phyloP scores from a whole-genome alignment of 2,113 vertebrate genomes.

The Globicephala melas region DNA sequence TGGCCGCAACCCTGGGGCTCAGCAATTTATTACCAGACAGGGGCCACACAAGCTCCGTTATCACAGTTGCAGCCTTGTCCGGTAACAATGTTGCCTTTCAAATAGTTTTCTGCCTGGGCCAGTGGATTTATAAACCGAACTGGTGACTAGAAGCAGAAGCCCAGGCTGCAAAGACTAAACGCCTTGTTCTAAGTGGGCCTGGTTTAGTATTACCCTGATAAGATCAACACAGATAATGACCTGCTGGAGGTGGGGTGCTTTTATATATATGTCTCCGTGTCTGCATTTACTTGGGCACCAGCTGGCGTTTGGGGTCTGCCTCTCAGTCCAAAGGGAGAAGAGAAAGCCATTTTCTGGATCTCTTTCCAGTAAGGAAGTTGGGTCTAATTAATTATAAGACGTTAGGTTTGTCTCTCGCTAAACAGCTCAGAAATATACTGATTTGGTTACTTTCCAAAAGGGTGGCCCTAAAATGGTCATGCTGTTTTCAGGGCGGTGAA shows the following conservation, averaged over 20 bases:
- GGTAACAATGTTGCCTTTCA: constrained; percentile 78
- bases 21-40: constrained; percentile 26
- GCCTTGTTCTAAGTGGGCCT: constrained; percentile 56
- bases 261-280: not conserved
- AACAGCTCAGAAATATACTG: not conserved
- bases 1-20: not conserved
- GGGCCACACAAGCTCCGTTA: not conserved
- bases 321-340: constrained; percentile 21
- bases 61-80: constrained; percentile 52
- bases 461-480: not conserved
- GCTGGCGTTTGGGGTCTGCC: not conserved
- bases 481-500: accelerated
- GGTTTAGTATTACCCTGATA: constrained; percentile 42
- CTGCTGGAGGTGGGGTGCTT: not conserved
- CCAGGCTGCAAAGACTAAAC: constrained; percentile 15
- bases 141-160: constrained; percentile 41
- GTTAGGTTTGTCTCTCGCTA: not conserved
- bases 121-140: constrained; percentile 70
- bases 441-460: not conserved
- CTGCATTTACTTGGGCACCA: not conserved
- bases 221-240: constrained; percentile 61
- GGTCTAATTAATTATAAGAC: constrained; percentile 18
- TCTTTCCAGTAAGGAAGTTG: constrained; percentile 33
- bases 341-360: not conserved
- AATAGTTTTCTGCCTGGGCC: constrained; percentile 58